A percentile compares a stretch with the other conserved stretches of the same genome.
Conservation (phyloP, 2,113 vertebrate genomes). For the Dendrocopos noguchii region DNA sequence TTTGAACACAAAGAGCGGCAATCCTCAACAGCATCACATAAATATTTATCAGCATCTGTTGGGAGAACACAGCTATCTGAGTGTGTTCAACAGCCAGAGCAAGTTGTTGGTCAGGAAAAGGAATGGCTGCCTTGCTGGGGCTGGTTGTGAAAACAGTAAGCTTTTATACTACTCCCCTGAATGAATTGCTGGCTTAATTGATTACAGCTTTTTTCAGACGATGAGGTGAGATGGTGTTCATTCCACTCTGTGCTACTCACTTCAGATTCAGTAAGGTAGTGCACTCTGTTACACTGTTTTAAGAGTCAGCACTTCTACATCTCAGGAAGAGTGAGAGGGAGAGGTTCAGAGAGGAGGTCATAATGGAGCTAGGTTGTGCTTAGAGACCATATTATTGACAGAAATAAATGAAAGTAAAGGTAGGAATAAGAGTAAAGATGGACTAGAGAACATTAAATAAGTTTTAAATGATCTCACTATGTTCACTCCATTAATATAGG, state of each 20-base stretch:
- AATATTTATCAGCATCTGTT: background rate
- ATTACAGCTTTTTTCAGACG: background rate
- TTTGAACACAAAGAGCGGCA: background rate
- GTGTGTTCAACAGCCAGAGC: background rate
- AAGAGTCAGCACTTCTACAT: background rate
- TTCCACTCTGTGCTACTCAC: background rate
- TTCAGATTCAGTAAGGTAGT: background rate
- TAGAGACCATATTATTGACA: background rate
- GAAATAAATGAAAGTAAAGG: background rate
- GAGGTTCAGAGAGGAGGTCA: background rate
- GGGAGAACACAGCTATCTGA: fast-evolving
- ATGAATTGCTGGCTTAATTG: background rate
- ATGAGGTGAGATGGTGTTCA: background rate
- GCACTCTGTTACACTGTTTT: background rate
- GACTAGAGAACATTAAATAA: background rate
- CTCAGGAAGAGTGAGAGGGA: background rate
- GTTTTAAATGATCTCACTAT: background rate
- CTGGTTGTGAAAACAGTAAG: background rate
- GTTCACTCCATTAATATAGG: background rate
- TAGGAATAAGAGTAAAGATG: background rate
- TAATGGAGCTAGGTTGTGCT: background rate
- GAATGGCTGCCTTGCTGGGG: fast-evolving
- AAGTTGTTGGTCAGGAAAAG: background rate
- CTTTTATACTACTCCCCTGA: background rate
- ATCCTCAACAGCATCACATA: background rate